Percentiles rank a stretch among this genome's conserved stretches.
These are phyloP conservation scores for Mus musculus DNA, from an alignment of 2,113 vertebrate species.

Conservation along the genomic window GRCm39 chr15:6422001-6422500, in stretches of 20 bases:
- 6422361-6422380: not conserved
- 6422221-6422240: not conserved
- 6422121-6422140: conserved; percentile 28
- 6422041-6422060: conserved; percentile 55
- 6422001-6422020: conserved; percentile 42
- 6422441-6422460: not conserved
- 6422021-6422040: conserved; percentile 54
- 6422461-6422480: not conserved
- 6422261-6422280: not conserved
- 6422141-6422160: not conserved
- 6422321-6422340: not conserved
- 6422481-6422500: conserved; percentile 9
- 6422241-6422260: not conserved
- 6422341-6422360: not conserved
- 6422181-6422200: not conserved
- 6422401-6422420: not conserved
- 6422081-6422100: not conserved
- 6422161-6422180: conserved; percentile 47
- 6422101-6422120: not conserved
- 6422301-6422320: not conserved
- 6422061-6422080: conserved; percentile 4
- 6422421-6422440: not conserved
- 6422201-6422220: not conserved
- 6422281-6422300: not conserved
- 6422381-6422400: not conserved